These are phyloP conservation scores for Apotomis turbidana DNA, from an alignment of 2,888 invertebrate species.

Conservation along the genomic window DNA sequence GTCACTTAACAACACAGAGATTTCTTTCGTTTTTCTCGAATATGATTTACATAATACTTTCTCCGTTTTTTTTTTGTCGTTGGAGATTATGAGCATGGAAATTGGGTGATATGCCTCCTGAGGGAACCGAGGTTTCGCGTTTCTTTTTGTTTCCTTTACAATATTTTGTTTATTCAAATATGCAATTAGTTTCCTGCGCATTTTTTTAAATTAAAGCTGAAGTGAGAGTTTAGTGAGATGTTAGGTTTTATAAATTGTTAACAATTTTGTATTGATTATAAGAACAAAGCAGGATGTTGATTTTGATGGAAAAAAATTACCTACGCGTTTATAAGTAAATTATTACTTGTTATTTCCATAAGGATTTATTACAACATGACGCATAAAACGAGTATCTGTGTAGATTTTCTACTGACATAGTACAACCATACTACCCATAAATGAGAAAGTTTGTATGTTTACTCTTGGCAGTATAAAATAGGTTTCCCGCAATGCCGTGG, in stretches of 20 bases:
- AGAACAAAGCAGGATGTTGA: background rate
- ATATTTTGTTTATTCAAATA: conserved; percentile 40
- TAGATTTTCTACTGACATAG: no score
- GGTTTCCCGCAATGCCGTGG: no score
- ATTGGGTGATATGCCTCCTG: conserved; percentile 59
- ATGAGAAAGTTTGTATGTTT: no score
- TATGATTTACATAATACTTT: conserved; percentile 70
- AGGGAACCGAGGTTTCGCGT: conserved; percentile 45
- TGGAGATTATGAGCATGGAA: conserved; percentile 71
- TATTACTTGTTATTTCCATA: no score
- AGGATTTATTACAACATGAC: no score
- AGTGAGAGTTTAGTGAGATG: background rate
- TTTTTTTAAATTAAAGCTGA: conserved; percentile 6
- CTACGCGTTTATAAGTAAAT: no score
- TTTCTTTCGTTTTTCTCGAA: conserved; percentile 56
- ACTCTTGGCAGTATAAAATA: no score
- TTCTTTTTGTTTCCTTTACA: conserved; percentile 10
- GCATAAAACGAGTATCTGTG: no score
- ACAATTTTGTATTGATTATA: background rate
- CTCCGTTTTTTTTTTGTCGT: conserved; percentile 63
- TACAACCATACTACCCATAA: no score
- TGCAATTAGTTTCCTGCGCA: conserved; percentile 11
- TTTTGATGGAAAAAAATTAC: no score
- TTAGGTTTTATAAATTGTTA: background rate
- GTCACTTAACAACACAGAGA: conserved; percentile 59